Conservation (phyloP, 2,797 vertebrate genomes). For the Crocidura indochinensis region DNA sequence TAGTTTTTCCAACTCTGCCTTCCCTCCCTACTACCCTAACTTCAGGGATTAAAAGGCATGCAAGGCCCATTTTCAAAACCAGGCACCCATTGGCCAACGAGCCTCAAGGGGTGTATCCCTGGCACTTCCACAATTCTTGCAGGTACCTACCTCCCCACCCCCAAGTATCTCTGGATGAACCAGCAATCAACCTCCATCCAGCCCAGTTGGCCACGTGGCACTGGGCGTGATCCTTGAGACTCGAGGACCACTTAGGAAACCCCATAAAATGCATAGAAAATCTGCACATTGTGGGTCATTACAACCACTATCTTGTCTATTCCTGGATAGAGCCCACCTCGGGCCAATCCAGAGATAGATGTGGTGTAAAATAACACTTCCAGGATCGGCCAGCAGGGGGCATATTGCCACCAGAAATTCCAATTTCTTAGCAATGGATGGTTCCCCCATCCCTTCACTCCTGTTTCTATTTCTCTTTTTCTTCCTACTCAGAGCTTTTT, state of each 20-base stretch:
- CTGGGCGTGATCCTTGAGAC: no score
- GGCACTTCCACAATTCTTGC: no score
- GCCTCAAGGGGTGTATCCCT: no score
- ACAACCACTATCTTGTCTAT: neutral
- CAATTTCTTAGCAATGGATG: neutral
- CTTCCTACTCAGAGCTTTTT: slow-evolving; percentile 18
- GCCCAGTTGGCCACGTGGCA: no score
- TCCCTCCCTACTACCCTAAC: rapidly evolving
- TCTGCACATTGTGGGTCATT: neutral
- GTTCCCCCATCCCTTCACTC: neutral
- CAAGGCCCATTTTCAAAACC: no score
- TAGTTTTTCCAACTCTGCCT: neutral
- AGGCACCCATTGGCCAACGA: no score
- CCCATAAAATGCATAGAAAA: neutral
- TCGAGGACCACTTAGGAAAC: no score
- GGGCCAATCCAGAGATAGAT: neutral
- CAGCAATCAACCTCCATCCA: neutral
- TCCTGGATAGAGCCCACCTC: neutral
- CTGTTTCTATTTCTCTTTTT: neutral
- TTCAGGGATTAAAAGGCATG: no score
- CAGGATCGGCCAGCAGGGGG: neutral
- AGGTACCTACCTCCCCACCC: no score
- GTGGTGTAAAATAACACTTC: slow-evolving; percentile 11
- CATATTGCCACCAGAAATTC: slow-evolving; percentile 41
- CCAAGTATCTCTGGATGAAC: no score